Evolutionary conservation across 2,113 vertebrate genomes (phyloP), one percentile per base, ranked within the genome.

Genomic region (Salvator merianae): DNA sequence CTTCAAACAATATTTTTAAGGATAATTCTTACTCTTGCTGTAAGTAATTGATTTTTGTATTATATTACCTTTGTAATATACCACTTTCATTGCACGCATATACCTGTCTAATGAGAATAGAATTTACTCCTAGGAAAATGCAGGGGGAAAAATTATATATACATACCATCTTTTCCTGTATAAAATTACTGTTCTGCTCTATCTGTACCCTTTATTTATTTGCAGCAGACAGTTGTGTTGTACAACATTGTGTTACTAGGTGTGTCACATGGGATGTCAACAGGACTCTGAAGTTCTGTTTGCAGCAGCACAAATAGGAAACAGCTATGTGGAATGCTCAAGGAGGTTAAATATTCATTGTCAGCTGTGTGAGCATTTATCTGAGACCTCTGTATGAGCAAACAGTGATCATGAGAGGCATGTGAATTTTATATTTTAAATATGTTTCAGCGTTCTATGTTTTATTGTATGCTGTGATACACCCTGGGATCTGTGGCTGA

Each of bases 171-270:
- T 77, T 77, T 86, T 53, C 68, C 1, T 28, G 70, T 28, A 85
- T 34, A 18, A 1, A 84, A 14, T 1, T 26, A 26, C 62, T 34
- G 4, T 65, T 8, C 40, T 1, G 1, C n/a, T 28, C 65, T 36
- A 68, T 18, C 2, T 3, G 40, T 53, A 59, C 16, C 2, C 66
- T 34, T 26, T 63, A 14, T 9, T 55, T 28, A 83, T 0, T 0
- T 0, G 2, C 76, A 59, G 78, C 86, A 78, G 84, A 84, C 84
- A 91, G 81, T 26, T 1, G 24, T 68, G 59, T 38, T 10, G 71
- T 84, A 71, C 86, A 93, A 90, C 91, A 86, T 86, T 24, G 63
- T 26, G 93, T 95, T 88, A 82, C 94, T 90, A 92, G 92, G 94
- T 62, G n/a, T 77, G 89, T 90, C 74, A 72, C 24, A 13, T 53